Percentiles rank a stretch among this genome's conserved stretches.
These are phyloP conservation scores for Cranoglanis bouderius DNA, from an alignment of 2,113 vertebrate species.

Conservation along the genomic window DNA sequence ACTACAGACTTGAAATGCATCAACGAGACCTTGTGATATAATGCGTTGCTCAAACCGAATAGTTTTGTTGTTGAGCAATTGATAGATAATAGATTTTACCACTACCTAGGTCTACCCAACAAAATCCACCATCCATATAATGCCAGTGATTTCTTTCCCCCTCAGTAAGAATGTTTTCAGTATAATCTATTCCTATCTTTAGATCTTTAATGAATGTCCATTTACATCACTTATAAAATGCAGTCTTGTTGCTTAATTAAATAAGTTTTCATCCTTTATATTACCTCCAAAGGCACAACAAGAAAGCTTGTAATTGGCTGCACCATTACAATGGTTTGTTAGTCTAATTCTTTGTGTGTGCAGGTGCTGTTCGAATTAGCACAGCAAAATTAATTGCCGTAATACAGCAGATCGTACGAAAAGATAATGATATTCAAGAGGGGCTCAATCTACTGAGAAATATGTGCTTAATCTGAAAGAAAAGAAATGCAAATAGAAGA, in stretches of 20 bases:
- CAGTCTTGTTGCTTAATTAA: slow-evolving; percentile 56
- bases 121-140: background rate
- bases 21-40: background rate
- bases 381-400: slow-evolving; percentile 46
- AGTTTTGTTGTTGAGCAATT: background rate
- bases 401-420: slow-evolving; percentile 16
- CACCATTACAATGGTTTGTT: slow-evolving; percentile 64
- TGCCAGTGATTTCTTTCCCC: slow-evolving; percentile 22
- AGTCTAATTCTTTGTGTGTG: slow-evolving; percentile 59
- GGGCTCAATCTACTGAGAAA: slow-evolving; percentile 33
- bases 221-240: slow-evolving; percentile 58
- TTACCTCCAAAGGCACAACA: slow-evolving; percentile 63
- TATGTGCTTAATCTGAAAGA: slow-evolving; percentile 1
- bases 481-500: slow-evolving; percentile 10
- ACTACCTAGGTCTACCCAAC: background rate
- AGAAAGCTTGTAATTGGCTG: slow-evolving; percentile 60
- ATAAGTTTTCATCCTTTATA: slow-evolving; percentile 55
- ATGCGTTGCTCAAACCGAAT: background rate
- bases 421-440: slow-evolving; percentile 36
- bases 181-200: slow-evolving; percentile 42
- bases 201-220: slow-evolving; percentile 59
- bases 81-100: background rate
- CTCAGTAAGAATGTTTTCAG: background rate
- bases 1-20: background rate
- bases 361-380: slow-evolving; percentile 61